Base-by-base conservation (phyloP, 2,797 vertebrate genomes). In the Schizothorax lantsangensis region DNA sequence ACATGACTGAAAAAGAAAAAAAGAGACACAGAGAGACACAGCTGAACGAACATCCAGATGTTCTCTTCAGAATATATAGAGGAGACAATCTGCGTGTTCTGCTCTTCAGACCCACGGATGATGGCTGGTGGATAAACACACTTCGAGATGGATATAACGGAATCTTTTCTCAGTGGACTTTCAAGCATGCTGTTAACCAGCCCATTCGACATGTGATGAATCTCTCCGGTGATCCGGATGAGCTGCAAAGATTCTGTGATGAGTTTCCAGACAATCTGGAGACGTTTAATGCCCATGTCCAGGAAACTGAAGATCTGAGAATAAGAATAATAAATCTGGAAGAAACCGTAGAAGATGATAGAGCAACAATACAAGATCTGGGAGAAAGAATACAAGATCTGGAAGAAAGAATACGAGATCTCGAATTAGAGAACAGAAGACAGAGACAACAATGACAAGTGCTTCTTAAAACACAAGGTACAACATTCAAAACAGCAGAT, bases 111-210 rank as follows among this genome's bases (percentile, higher is more conserved):
- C 49, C 74, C 49, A 12, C 10, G 6, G 12, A n/a, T 45, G 71
- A 45, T 2, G 2, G 6, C 71, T 73, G 11, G 10, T 73, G 71
- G 71, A 73, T 73, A 5, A 73, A 0, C 3, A n/a, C 0, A 45
- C 11, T 73, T 45, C 2, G 0, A n/a, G 5, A 73, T 15, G 2
- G 1, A 14, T 73, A 45, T 73, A 0, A 0, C 0, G 0, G 1
- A 23, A 73, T 73, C 40, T 73, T 2, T 73, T 0, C 71, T 26
- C 71, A 73, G 71, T 73, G 71, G 71, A 45, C 71, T 15, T 73
- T 8, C 40, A 8, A 73, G 7, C 71, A 73, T 21, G 33, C 8
- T 21, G 15, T 17, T 26, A 7, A 45, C 2, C 12, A 1, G 5
- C 23, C 71, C 0, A 4, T 15, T 45, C 71, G 23, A 5, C 71